Evolutionary conservation across 2,888 invertebrate species (phyloP).

Genomic region (Cephus pygmeus): DNA sequence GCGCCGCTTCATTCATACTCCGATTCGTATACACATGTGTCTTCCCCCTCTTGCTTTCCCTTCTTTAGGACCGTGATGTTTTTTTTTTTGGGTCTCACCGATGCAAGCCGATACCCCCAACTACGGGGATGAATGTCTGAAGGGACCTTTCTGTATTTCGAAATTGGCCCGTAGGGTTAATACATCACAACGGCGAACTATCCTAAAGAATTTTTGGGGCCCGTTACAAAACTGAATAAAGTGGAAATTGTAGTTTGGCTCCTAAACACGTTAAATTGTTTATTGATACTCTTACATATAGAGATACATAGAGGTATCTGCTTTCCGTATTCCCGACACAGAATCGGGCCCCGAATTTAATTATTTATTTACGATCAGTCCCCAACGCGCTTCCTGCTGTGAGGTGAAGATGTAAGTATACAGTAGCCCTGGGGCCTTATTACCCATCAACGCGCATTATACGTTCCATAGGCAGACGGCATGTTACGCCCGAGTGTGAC

Average conservation of each 20-base stretch:
- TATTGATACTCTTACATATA: neutral
- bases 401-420: constrained; percentile 2
- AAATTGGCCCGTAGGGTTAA: neutral
- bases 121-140: neutral
- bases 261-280: neutral
- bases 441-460: constrained; percentile 2
- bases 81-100: constrained; percentile 33
- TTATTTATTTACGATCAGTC: constrained; percentile 5
- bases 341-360: neutral
- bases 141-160: neutral
- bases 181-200: neutral
- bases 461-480: neutral
- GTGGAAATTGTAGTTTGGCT: neutral
- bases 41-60: neutral
- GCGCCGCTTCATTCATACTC: constrained; percentile 55
- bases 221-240: neutral
- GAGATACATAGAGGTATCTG: neutral
- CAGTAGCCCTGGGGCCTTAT: constrained; percentile 3
- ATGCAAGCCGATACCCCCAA: constrained; percentile 36
- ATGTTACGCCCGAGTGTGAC: neutral
- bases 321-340: neutral
- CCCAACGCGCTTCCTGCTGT: neutral
- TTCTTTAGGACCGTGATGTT: neutral
- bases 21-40: constrained; percentile 17
- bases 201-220: neutral